Evolutionary conservation across 2,888 invertebrate genomes (phyloP).

Genomic region (Macrosoma leucophasiata): DNA sequence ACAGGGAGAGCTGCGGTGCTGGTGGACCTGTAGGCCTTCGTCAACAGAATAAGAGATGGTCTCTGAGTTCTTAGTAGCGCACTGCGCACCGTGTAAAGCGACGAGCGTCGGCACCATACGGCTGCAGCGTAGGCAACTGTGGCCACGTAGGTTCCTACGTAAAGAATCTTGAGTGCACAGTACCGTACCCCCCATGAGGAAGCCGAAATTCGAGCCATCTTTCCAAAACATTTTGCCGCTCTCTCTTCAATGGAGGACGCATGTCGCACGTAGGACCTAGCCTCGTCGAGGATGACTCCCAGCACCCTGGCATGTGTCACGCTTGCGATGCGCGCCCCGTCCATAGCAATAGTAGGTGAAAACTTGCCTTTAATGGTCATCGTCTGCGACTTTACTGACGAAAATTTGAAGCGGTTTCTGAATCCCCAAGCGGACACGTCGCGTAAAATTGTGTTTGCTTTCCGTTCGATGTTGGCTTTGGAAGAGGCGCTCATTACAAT

Average conservation of each 20-base stretch:
- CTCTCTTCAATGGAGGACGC: conserved; percentile 12
- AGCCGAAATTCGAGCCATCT: conserved; percentile 27
- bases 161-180: conserved; percentile 18
- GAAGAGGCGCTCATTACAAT: conserved; percentile 2
- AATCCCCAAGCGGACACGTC: neutral
- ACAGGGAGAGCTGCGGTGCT: no score
- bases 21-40: no score
- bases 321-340: conserved; percentile 11
- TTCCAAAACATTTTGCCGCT: conserved; percentile 14
- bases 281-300: conserved; percentile 23
- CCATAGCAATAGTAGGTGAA: conserved; percentile 8
- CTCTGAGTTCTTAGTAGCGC: no score
- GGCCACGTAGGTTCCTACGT: conserved; percentile 23
- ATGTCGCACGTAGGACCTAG: conserved; percentile 14
- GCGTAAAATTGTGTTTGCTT: neutral
- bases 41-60: no score
- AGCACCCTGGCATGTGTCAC: conserved; percentile 3
- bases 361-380: conserved; percentile 21
- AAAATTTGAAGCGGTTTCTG: conserved; percentile 22
- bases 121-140: conserved; percentile 22
- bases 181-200: conserved; percentile 29
- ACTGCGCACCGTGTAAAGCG: no score
- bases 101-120: conserved; percentile 14
- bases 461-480: conserved; percentile 1
- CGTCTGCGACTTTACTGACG: conserved; percentile 20